A percentile compares a stretch with the other conserved stretches of the same genome.
Evolutionary conservation across 2,113 vertebrate genomes (phyloP).

Genomic region (Emberiza fucata): DNA sequence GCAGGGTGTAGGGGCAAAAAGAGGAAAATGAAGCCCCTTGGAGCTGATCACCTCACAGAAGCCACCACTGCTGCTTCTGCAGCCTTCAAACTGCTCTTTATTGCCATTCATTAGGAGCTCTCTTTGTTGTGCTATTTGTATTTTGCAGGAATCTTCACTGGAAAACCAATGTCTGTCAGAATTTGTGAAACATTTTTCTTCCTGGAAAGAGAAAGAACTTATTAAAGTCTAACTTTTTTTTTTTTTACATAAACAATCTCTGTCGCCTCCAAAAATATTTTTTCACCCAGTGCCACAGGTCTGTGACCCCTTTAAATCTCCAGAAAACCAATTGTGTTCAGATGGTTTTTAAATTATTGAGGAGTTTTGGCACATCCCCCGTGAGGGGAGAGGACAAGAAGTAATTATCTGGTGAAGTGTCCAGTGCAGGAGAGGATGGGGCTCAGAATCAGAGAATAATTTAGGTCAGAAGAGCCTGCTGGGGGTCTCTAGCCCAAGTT

Average conservation of each 20-base stretch:
- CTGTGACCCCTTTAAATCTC: neutral
- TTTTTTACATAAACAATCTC: neutral
- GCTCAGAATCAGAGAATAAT: neutral
- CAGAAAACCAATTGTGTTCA: neutral
- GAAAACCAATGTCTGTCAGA: neutral
- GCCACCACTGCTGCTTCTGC: neutral
- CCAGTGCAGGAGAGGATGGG: neutral
- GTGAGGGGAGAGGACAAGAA: neutral
- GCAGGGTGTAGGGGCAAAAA: too few species aligned
- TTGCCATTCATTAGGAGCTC: neutral
- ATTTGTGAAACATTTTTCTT: neutral
- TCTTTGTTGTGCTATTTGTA: neutral
- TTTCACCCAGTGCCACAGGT: neutral
- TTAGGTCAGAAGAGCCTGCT: neutral
- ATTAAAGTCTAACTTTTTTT: neutral
- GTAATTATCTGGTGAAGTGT: neutral
- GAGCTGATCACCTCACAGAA: neutral
- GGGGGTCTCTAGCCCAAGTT: neutral
- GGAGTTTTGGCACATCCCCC: rapidly evolving
- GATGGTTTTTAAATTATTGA: neutral
- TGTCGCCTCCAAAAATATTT: neutral
- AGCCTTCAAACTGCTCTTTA: neutral
- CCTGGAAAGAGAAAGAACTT: neutral
- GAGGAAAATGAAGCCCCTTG: neutral
- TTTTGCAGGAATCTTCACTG: neutral